phyloP scores from a whole-genome alignment of 1,140 invertebrate genomes.

The Manduca sexta region DNA sequence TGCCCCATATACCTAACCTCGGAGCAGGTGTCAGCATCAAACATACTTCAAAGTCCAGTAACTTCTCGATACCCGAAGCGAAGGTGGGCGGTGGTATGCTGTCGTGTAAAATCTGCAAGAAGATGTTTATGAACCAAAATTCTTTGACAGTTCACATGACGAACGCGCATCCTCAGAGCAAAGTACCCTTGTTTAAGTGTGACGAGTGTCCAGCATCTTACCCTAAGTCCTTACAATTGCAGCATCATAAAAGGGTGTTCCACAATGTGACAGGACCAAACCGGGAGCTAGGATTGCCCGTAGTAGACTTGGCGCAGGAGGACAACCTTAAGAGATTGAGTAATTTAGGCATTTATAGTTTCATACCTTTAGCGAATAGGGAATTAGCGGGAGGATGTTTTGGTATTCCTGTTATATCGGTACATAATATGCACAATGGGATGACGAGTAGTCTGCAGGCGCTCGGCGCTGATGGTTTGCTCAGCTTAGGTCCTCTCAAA shows the following conservation, averaged over 20 bases:
- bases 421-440: slow-evolving; percentile 78
- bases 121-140: slow-evolving; percentile 59
- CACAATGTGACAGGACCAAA: slow-evolving; percentile 74
- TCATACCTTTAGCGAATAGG: slow-evolving; percentile 80
- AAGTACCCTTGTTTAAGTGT: slow-evolving; percentile 75
- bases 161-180: slow-evolving; percentile 53
- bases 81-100: slow-evolving; percentile 53
- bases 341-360: slow-evolving; percentile 81
- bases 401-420: slow-evolving; percentile 81
- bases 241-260: slow-evolving; percentile 81
- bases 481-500: slow-evolving; percentile 81
- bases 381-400: slow-evolving; percentile 78
- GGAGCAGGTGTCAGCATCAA: slow-evolving; percentile 83
- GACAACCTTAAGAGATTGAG: slow-evolving; percentile 77
- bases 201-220: slow-evolving; percentile 82
- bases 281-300: slow-evolving; percentile 79
- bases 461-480: slow-evolving; percentile 78
- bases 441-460: slow-evolving; percentile 75
- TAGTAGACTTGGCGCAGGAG: slow-evolving; percentile 81
- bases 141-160: slow-evolving; percentile 57
- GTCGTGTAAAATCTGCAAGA: slow-evolving; percentile 61
- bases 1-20: slow-evolving; percentile 75
- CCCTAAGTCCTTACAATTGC: slow-evolving; percentile 77
- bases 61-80: slow-evolving; percentile 66
- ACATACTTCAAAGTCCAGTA: slow-evolving; percentile 55